phyloP scores from a whole-genome alignment of 2,113 vertebrate species.

The Silurus asotus region DNA sequence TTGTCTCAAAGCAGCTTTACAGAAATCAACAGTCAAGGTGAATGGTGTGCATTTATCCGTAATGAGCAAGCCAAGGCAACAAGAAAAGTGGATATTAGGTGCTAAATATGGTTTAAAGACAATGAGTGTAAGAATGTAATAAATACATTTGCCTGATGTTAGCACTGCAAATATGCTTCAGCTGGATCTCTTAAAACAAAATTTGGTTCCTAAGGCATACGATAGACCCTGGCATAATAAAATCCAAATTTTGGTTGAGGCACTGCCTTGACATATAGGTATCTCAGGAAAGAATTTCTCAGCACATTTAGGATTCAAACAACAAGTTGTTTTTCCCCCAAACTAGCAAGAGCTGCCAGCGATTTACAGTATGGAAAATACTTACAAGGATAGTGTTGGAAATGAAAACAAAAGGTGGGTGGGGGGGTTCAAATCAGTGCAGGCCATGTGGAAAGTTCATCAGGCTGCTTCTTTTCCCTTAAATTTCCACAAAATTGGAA shows the following conservation, averaged over 20 bases:
- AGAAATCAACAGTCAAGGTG: too few relatives aligned
- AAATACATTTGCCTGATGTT: not conserved
- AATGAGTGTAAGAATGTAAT: not conserved
- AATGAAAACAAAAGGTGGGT: conserved; percentile 60
- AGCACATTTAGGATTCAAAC: conserved; percentile 48
- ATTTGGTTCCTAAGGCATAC: not conserved
- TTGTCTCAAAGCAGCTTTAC: too few relatives aligned
- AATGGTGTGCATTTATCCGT: too few relatives aligned
- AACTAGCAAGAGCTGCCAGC: conserved; percentile 64
- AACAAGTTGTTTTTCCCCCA: conserved; percentile 66
- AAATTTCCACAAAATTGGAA: not conserved
- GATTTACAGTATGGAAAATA: conserved; percentile 69
- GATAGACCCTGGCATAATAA: not conserved
- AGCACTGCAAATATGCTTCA: not conserved
- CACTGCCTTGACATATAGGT: not conserved
- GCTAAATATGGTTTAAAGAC: not conserved
- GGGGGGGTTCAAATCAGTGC: not conserved
- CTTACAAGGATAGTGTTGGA: conserved; percentile 66
- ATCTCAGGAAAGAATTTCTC: not conserved
- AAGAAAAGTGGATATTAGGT: not conserved
- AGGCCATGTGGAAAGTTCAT: conserved; percentile 61
- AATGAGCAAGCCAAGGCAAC: too few relatives aligned
- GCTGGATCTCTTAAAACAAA: not conserved
- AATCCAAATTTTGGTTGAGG: not conserved
- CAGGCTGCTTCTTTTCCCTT: conserved; percentile 23